A percentile compares a stretch with the other conserved stretches of the same genome.
Evolutionary conservation across 2,888 invertebrate species (phyloP).

Genomic region (Folsomia candida): DNA sequence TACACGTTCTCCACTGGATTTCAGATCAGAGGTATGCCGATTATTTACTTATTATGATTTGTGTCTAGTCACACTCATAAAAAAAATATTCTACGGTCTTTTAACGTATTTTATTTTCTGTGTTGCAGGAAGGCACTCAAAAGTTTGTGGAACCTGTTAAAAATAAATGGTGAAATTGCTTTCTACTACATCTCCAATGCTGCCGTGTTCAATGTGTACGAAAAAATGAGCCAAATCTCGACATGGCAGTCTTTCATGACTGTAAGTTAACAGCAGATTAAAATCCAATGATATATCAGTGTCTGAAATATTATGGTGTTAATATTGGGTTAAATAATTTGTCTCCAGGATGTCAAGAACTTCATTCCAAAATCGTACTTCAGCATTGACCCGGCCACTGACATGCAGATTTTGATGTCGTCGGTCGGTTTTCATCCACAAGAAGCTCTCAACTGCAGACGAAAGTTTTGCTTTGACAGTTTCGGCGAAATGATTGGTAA

Average conservation of each 20-base stretch:
- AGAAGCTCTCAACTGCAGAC: slow-evolving; percentile 37
- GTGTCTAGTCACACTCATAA: too few species aligned
- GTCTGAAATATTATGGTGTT: not conserved
- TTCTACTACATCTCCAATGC: slow-evolving; percentile 49
- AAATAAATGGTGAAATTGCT: slow-evolving; percentile 46
- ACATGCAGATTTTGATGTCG: slow-evolving; percentile 39
- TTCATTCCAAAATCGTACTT: slow-evolving; percentile 49
- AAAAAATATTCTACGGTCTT: too few species aligned
- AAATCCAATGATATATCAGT: not conserved
- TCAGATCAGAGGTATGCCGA: slow-evolving; percentile 45
- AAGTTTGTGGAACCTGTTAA: slow-evolving; percentile 39
- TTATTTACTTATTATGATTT: not conserved
- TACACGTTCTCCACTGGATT: slow-evolving; percentile 51
- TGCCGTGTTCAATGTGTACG: slow-evolving; percentile 46
- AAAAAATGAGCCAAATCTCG: slow-evolving; percentile 45
- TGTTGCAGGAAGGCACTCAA: slow-evolving; percentile 40
- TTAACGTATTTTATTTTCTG: not conserved
- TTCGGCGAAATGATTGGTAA: slow-evolving; percentile 47
- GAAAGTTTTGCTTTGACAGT: slow-evolving; percentile 43
- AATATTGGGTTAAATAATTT: not conserved
- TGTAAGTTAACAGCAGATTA: slow-evolving; percentile 30
- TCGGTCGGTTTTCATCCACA: slow-evolving; percentile 43
- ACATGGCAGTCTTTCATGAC: slow-evolving; percentile 42
- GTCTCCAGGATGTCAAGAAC: slow-evolving; percentile 44
- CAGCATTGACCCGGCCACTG: slow-evolving; percentile 44